These are phyloP conservation scores for Lysandra coridon DNA, from an alignment of 2,888 invertebrate species.

Conservation along the genomic window DNA sequence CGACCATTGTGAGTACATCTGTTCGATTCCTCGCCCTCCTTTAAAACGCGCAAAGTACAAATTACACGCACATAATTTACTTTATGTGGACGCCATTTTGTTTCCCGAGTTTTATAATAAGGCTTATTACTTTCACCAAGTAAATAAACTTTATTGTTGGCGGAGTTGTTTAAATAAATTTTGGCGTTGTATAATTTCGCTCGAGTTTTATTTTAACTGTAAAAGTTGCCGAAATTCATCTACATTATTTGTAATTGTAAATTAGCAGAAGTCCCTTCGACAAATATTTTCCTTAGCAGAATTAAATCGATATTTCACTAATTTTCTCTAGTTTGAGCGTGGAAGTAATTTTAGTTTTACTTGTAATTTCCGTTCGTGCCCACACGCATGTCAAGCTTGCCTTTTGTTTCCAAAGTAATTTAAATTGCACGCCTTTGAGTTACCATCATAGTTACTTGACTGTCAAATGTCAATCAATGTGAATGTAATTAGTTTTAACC, in stretches of 20 bases:
- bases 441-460: slow-evolving; percentile 26
- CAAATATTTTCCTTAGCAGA: not conserved
- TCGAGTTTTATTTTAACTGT: slow-evolving; percentile 5
- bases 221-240: not conserved
- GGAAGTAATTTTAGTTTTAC: slow-evolving; percentile 8
- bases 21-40: slow-evolving; percentile 43
- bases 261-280: not conserved
- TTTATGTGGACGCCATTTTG: slow-evolving; percentile 24
- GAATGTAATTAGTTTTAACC: slow-evolving; percentile 28
- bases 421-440: slow-evolving; percentile 29
- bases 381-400: slow-evolving; percentile 32
- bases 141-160: slow-evolving; percentile 16
- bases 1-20: slow-evolving; percentile 58
- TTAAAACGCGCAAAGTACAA: slow-evolving; percentile 28
- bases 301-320: not conserved
- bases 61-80: slow-evolving; percentile 26
- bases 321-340: slow-evolving; percentile 20
- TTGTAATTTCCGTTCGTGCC: slow-evolving; percentile 36
- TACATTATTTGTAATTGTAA: not conserved
- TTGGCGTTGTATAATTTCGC: not conserved
- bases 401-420: slow-evolving; percentile 31
- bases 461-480: slow-evolving; percentile 27
- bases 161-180: slow-evolving; percentile 15
- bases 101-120: slow-evolving; percentile 12
- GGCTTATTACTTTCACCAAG: slow-evolving; percentile 10